Evolutionary conservation across 2,113 vertebrate genomes (phyloP).

Genomic region (Gracilinanus agilis): DNA sequence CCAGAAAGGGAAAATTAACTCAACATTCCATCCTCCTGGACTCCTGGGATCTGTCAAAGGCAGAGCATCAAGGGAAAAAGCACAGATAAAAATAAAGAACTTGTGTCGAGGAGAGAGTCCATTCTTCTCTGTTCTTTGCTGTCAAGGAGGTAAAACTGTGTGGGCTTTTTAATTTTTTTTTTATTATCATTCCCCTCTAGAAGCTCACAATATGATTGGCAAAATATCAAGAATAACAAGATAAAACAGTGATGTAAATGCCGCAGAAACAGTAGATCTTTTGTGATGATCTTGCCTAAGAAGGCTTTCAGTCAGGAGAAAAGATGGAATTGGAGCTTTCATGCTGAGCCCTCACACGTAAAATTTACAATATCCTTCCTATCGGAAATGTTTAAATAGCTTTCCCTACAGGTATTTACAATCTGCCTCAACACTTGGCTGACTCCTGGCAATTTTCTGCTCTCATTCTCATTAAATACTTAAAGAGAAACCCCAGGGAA

Average conservation of each 20-base stretch:
- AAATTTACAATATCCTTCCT: constrained; percentile 75
- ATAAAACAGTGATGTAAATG: constrained; percentile 82
- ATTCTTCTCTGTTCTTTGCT: constrained; percentile 71
- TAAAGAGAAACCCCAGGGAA: constrained; percentile 54
- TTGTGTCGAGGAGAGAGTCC: constrained; percentile 26
- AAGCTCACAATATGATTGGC: constrained; percentile 84
- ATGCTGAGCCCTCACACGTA: constrained; percentile 62
- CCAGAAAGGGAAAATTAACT: constrained; percentile 69
- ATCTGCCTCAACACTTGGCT: constrained; percentile 66
- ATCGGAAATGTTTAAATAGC: constrained; percentile 71
- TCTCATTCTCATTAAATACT: constrained; percentile 66
- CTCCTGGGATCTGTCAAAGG: constrained; percentile 59
- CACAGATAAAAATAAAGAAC: constrained; percentile 58
- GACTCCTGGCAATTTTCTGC: constrained; percentile 69
- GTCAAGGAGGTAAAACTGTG: constrained; percentile 79
- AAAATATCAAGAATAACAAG: constrained; percentile 85
- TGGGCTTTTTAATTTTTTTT: constrained; percentile 71
- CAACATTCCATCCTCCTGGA: constrained; percentile 62
- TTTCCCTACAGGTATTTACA: constrained; percentile 69
- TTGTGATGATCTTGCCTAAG: constrained; percentile 82
- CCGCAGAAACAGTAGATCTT: constrained; percentile 82
- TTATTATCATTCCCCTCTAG: constrained; percentile 70
- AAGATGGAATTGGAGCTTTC: constrained; percentile 73
- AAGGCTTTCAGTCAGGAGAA: constrained; percentile 79
- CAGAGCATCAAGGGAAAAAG: constrained; percentile 66